phyloP scores from a whole-genome alignment of 2,113 vertebrate species.

The Lontra canadensis region DNA sequence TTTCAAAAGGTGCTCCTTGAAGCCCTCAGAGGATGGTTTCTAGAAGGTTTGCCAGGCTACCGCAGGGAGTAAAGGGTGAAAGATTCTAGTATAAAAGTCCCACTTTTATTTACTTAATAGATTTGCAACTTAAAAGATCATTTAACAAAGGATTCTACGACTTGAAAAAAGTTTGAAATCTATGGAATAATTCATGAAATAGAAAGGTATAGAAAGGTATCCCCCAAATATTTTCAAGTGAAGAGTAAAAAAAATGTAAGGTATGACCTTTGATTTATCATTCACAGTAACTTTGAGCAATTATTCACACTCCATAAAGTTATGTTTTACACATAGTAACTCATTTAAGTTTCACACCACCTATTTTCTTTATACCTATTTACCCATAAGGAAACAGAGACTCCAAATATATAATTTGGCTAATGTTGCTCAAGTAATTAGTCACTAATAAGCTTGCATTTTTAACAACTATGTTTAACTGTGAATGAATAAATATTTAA shows the following conservation, averaged over 20 bases:
- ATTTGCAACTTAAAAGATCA: neutral
- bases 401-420: neutral
- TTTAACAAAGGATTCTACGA: slow-evolving; percentile 18
- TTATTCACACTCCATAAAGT: neutral
- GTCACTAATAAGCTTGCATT: neutral
- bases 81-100: neutral
- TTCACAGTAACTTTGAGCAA: neutral
- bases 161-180: slow-evolving; percentile 18
- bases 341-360: neutral
- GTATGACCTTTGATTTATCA: neutral
- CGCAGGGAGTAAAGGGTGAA: neutral
- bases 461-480: slow-evolving; percentile 17
- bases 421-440: neutral
- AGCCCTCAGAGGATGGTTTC: neutral
- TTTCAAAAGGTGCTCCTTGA: neutral
- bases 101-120: slow-evolving; percentile 24
- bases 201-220: neutral
- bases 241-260: neutral
- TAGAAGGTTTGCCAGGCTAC: neutral
- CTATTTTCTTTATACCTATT: neutral
- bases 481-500: neutral
- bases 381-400: neutral
- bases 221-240: slow-evolving; percentile 9
- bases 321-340: neutral
- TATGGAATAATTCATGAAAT: slow-evolving; percentile 1